Base-by-base conservation (phyloP, 2,113 vertebrate genomes). In the Corythornis cristatus region DNA sequence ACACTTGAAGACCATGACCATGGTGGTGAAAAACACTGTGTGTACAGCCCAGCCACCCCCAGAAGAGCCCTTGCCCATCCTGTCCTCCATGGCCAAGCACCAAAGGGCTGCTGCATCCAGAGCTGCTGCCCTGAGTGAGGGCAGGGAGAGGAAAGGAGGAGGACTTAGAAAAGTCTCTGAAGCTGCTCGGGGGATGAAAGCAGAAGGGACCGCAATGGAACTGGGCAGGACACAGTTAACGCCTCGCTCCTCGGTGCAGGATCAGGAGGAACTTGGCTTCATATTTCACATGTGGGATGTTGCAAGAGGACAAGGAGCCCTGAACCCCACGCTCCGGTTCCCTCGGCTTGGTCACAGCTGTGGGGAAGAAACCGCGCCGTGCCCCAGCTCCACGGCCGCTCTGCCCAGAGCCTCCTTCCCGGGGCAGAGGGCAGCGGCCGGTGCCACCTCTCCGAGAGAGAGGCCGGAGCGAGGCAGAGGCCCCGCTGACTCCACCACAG, bases 181-280 rank as follows among this genome's bases (percentile, higher is more conserved):
- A 79, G 48, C 58, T 43, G 76, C 56, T 15, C 1, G 1, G 45
- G n/a, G 42, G 19, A 23, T 14, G 60, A 25, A 83, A 53, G 82
- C 79, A 80, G 75, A 83, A 83, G 42, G 43, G 40, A 85, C 21
- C n/a, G 77, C 71, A 61, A 70, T 1, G 0, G 82, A 66, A 60
- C 6, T 18, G 89, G 93, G 77, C 83, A 96, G 89, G 81, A 91
- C 70, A 93, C 51, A 29, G 95, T 93, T 92, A 95, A 94, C 1
- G 56, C 81, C 64, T 21, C 48, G 87, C 88, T 94, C 76, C 89
- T 90, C 14, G 2, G 2, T 72, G 80, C 80, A 61, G 81, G 90
- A 90, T 70, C 94, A 92, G 89, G 87, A 95, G 93, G 90, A 96
- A 93, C 93, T 93, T 65, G 77, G 92, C 86, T 92, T 95, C 94